Percentiles rank a stretch among this genome's conserved stretches.
These are phyloP conservation scores for Alligator sinensis DNA, from an alignment of 2,113 vertebrate genomes.

Conservation along the genomic window DNA sequence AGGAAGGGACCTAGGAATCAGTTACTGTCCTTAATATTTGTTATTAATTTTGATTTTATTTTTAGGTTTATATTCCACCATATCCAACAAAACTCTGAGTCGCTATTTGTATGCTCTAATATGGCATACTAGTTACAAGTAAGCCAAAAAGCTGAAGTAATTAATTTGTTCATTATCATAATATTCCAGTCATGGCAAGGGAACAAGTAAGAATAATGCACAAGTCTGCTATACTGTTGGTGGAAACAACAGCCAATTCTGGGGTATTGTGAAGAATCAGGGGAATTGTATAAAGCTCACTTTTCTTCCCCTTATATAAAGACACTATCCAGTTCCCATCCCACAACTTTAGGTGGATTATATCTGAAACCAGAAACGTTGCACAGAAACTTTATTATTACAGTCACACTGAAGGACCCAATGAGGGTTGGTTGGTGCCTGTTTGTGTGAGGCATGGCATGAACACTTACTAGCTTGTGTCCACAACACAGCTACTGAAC, in stretches of 20 bases:
- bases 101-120: not conserved
- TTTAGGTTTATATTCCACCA: no score
- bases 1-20: not conserved
- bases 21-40: not conserved
- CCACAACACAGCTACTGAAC: not conserved
- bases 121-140: not conserved
- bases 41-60: no score
- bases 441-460: not conserved
- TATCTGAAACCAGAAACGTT: not conserved
- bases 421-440: not conserved
- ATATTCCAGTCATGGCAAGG: not conserved
- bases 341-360: not conserved
- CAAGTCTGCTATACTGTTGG: not conserved
- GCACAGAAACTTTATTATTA: not conserved
- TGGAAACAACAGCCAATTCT: not conserved
- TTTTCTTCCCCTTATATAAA: not conserved
- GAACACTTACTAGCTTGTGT: not conserved
- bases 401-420: not conserved
- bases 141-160: not conserved
- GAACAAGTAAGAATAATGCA: no score
- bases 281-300: not conserved
- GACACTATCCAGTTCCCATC: not conserved
- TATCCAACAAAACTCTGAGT: no score
- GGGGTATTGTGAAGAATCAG: not conserved
- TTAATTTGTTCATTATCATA: not conserved